Evolutionary conservation across 1,140 invertebrate genomes (phyloP).

Genomic region (Copidosoma floridanum): DNA sequence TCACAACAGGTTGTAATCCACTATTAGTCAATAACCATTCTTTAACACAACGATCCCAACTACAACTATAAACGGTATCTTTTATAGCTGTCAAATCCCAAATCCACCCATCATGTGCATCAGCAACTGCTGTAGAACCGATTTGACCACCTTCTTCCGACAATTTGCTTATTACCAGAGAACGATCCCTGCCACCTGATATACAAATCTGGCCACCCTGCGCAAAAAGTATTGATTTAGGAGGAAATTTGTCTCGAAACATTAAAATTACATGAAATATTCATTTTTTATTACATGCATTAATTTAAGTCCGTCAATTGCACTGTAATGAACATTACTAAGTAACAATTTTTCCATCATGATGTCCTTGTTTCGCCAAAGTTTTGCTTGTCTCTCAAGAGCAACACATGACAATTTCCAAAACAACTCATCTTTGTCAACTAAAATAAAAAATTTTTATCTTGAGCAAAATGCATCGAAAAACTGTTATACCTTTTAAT

Average conservation of each 20-base stretch:
- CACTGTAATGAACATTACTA: constrained; percentile 38
- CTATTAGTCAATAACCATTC: constrained; percentile 39
- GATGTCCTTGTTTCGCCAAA: constrained; percentile 37
- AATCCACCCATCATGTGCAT: constrained; percentile 51
- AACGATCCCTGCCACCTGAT: constrained; percentile 48
- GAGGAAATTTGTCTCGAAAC: too few relatives aligned
- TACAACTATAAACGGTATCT: constrained; percentile 48
- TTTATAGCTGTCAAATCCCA: constrained; percentile 47
- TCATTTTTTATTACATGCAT: constrained; percentile 49
- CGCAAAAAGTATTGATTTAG: too few relatives aligned
- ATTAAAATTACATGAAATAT: too few relatives aligned
- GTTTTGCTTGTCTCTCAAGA: constrained; percentile 40
- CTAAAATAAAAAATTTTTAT: constrained; percentile 30
- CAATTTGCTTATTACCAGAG: constrained; percentile 41
- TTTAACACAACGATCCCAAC: constrained; percentile 48
- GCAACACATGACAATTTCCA: constrained; percentile 48
- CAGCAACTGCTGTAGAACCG: constrained; percentile 17
- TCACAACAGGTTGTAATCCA: constrained; percentile 35
- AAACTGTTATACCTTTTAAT: constrained; percentile 3
- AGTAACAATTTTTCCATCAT: constrained; percentile 35
- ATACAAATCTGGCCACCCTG: constrained; percentile 45
- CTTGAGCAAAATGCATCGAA: neutral
- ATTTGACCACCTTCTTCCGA: constrained; percentile 24
- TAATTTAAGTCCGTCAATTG: constrained; percentile 46
- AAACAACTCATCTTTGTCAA: constrained; percentile 41